Percentiles rank a stretch among this genome's conserved stretches.
phyloP scores from a whole-genome alignment of 2,888 invertebrate genomes.

The Tridacna gigas region DNA sequence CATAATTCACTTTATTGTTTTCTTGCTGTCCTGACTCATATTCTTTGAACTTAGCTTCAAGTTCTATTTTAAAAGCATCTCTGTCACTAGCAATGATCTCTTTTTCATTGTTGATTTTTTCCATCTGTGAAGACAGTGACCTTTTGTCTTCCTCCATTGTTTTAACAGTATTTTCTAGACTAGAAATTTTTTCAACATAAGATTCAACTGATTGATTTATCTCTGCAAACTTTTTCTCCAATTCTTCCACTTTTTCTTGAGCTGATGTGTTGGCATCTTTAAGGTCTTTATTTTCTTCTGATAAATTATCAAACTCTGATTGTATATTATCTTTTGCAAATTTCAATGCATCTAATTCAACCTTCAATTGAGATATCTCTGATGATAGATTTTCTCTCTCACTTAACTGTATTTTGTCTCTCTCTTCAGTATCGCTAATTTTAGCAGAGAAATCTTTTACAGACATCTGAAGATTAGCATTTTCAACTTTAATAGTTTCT shows the following conservation, averaged over 20 bases:
- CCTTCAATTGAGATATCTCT: conserved; percentile 35
- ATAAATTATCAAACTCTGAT: conserved; percentile 22
- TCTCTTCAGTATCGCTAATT: conserved; percentile 42
- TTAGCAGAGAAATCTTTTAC: conserved; percentile 34
- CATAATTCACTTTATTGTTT: conserved; percentile 15
- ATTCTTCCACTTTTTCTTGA: conserved; percentile 14
- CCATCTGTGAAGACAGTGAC: not conserved
- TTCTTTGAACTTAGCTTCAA: not conserved
- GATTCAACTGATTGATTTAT: not conserved
- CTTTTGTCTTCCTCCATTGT: not conserved
- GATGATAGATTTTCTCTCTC: conserved; percentile 36
- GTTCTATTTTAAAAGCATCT: conserved; percentile 8
- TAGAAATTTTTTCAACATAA: conserved; percentile 7
- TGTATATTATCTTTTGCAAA: conserved; percentile 24
- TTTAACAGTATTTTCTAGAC: conserved; percentile 5
- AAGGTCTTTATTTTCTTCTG: conserved; percentile 37
- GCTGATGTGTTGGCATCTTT: not conserved
- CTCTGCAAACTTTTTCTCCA: conserved; percentile 17
- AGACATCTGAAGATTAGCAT: conserved; percentile 29
- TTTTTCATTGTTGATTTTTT: conserved; percentile 7
- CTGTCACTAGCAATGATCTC: conserved; percentile 16
- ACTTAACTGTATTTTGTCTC: conserved; percentile 8
- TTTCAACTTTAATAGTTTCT: conserved; percentile 54
- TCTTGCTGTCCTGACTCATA: conserved; percentile 8
- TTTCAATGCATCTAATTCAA: conserved; percentile 32